phyloP scores from a whole-genome alignment of 2,888 invertebrate species.

The Abscondita cerata region DNA sequence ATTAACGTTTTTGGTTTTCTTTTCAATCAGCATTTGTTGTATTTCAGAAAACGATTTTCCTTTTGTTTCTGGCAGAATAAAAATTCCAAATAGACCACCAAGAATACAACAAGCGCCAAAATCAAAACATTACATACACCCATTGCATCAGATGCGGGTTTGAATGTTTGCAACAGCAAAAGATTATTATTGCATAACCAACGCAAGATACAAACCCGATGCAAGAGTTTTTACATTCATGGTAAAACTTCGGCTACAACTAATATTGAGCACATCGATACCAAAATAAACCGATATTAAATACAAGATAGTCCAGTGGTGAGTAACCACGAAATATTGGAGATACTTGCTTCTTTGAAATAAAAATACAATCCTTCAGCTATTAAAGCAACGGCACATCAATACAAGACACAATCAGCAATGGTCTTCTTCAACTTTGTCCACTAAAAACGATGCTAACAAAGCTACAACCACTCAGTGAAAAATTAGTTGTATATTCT shows the following conservation, averaged over 20 bases:
- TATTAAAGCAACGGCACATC: slow-evolving; percentile 62
- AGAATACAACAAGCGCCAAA: neutral
- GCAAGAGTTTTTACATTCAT: slow-evolving; percentile 68
- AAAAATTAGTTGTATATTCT: neutral
- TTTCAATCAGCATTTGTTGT: too few relatives aligned
- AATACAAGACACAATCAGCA: slow-evolving; percentile 63
- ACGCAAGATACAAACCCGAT: slow-evolving; percentile 65
- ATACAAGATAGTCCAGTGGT: neutral
- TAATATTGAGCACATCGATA: slow-evolving; percentile 17
- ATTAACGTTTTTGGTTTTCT: too few relatives aligned
- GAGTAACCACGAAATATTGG: neutral
- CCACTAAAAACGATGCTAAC: slow-evolving; percentile 49
- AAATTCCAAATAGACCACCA: neutral
- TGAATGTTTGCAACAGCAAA: slow-evolving; percentile 65
- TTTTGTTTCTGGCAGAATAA: slow-evolving; percentile 4
- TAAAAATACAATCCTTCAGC: slow-evolving; percentile 63
- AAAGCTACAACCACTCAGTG: slow-evolving; percentile 1
- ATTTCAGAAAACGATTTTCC: slow-evolving; percentile 11
- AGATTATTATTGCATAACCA: slow-evolving; percentile 65
- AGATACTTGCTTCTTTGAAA: slow-evolving; percentile 54
- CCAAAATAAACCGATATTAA: neutral
- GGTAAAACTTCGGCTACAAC: slow-evolving; percentile 69
- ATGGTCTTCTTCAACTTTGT: slow-evolving; percentile 62
- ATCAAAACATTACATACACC: slow-evolving; percentile 54
- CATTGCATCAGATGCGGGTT: slow-evolving; percentile 61